Evolutionary conservation across 2,113 vertebrate genomes (phyloP).

Genomic region (Theristicus caerulescens): DNA sequence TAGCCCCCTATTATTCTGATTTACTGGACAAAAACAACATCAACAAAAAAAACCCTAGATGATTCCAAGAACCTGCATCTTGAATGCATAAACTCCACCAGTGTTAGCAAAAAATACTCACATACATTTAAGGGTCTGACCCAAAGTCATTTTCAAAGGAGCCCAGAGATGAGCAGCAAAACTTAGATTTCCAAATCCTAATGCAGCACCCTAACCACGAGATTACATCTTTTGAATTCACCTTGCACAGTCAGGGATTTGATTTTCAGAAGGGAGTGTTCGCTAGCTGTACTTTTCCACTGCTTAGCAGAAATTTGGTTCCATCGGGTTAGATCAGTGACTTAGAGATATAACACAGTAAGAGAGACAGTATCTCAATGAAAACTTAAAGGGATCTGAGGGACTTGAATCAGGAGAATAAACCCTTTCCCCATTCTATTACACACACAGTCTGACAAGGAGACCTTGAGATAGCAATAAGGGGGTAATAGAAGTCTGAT

Average conservation of each 20-base stretch:
- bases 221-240: not conserved
- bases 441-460: not conserved
- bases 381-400: not conserved
- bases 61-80: not conserved
- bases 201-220: rapidly evolving
- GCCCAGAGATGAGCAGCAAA: not conserved
- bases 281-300: not conserved
- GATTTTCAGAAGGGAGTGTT: not conserved
- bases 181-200: not conserved
- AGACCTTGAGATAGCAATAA: not conserved
- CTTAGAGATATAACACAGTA: not conserved
- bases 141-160: not conserved
- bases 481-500: not conserved
- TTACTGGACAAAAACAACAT: not conserved
- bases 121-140: not conserved
- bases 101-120: not conserved
- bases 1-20: not conserved
- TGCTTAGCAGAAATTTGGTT: not conserved
- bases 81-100: not conserved
- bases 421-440: not conserved
- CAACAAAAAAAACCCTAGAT: not conserved
- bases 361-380: not conserved
- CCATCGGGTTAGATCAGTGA: not conserved
- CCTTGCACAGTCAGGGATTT: not conserved
- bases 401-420: not conserved